phyloP scores from a whole-genome alignment of 2,113 vertebrate species.

The Paracyprichromis sp. region DNA sequence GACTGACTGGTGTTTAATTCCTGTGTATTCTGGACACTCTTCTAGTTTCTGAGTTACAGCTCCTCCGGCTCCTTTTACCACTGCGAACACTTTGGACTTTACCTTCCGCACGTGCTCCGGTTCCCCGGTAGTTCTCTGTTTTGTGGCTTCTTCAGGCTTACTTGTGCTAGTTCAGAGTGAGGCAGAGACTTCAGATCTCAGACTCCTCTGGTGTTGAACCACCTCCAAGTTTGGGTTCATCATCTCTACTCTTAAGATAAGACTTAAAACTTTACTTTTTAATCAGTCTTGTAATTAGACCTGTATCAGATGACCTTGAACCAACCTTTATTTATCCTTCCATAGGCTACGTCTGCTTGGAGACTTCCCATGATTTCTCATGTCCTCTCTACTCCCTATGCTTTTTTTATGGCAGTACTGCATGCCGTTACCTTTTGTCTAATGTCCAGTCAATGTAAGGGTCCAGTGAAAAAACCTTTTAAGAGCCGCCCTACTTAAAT shows the following conservation, averaged over 20 bases:
- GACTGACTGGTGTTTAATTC: not conserved
- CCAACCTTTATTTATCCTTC: not conserved
- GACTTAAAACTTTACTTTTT: not conserved
- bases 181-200: not conserved
- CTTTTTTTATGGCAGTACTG: not conserved
- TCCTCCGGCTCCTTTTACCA: not conserved
- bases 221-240: not conserved
- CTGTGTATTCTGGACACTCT: not conserved
- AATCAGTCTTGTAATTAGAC: not conserved
- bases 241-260: not conserved
- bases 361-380: not conserved
- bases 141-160: not conserved
- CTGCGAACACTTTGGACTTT: not conserved
- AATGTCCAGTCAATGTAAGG: not conserved
- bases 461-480: accelerated
- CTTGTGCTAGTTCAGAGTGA: not conserved
- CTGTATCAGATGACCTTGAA: accelerated
- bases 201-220: not conserved
- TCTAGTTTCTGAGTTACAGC: not conserved
- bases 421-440: not conserved
- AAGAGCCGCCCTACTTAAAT: not conserved
- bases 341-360: not conserved
- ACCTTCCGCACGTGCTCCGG: not conserved
- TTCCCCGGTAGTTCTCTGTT: not conserved
- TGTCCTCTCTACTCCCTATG: not conserved